Evolutionary conservation across 1,140 invertebrate genomes (phyloP), one percentile per base, ranked within the genome.

Genomic region (Anastatus disparis): DNA sequence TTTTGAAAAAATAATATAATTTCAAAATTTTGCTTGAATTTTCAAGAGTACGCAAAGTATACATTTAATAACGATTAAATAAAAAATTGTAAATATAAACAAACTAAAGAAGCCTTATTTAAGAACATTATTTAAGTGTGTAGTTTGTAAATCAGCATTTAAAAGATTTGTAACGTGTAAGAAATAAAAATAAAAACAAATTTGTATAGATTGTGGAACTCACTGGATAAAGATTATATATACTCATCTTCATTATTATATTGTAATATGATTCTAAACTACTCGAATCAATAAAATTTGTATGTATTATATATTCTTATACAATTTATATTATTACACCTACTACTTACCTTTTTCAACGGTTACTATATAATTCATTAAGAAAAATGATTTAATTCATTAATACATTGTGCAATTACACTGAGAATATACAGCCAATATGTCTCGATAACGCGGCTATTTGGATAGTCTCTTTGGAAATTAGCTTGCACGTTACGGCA

Each of bases 101-200:
- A 15, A 3, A 55, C 3, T 27, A 62, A 52, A 27, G 15, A 52
- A 75, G 44, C 38, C 71, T 76, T 78, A 79, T 79, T 79, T 52
- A 59, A 15, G 61, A 75, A 35, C 46, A 74, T 76, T 78, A 79
- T 79, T 79, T 79, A 79, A 78, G 72, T 69, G 59, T 72, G 58
- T 78, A 79, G 70, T 53, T 69, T 75, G 50, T 78, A 73, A 76
- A 78, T 71, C 64, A 75, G 76, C 62, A 73, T 79, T 80, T 77
- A 77, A 70, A 46, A n/a, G 40, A 52, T 75, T 58, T 61, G 42
- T 22, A 62, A 73, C n/a, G 38, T 63, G 9, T 27, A 52, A 44
- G 31, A 50, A 29, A n/a, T 48, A 24, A 50, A 22, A 61, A 68
- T 31, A n/a, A n/a, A n/a, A n/a, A n/a, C 24, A n/a, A 31, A 65